A percentile compares a stretch with the other conserved stretches of the same genome.
These are phyloP conservation scores for Telmatherina bonti DNA, from an alignment of 2,797 vertebrate species.

Conservation along the genomic window DNA sequence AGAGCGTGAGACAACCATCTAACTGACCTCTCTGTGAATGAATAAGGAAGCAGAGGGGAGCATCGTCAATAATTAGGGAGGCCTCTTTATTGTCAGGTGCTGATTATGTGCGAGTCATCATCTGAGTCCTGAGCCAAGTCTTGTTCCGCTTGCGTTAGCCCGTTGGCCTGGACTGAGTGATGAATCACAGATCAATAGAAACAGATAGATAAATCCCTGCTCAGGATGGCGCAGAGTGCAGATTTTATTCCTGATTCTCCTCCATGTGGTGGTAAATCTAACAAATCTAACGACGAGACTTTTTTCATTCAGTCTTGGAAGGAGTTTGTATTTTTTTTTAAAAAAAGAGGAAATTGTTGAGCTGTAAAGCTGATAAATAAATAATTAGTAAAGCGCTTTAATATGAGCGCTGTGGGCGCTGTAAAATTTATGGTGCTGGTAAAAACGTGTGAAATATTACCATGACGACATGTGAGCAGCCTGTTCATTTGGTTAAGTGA, in stretches of 20 bases:
- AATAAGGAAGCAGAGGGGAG: slow-evolving; percentile 39
- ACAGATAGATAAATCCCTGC: slow-evolving; percentile 50
- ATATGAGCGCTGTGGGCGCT: slow-evolving; percentile 29
- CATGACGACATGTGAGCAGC: slow-evolving; percentile 54
- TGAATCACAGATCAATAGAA: slow-evolving; percentile 70
- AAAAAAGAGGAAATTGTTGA: slow-evolving; percentile 45
- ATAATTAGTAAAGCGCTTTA: slow-evolving; percentile 64
- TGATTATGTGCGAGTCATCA: slow-evolving; percentile 69
- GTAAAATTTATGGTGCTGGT: slow-evolving; percentile 72
- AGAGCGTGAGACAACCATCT: slow-evolving; percentile 28
- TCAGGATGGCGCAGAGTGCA: slow-evolving; percentile 19
- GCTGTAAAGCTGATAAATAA: slow-evolving; percentile 71
- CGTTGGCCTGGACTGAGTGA: slow-evolving; percentile 51
- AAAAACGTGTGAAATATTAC: slow-evolving; percentile 77
- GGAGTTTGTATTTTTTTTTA: slow-evolving; percentile 1
- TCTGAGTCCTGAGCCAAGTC: slow-evolving; percentile 52
- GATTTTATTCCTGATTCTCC: slow-evolving; percentile 47
- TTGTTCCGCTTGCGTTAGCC: slow-evolving; percentile 55
- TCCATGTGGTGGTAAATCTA: slow-evolving; percentile 50
- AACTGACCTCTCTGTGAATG: slow-evolving; percentile 55
- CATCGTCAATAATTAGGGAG: slow-evolving; percentile 63
- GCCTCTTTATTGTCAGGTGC: slow-evolving; percentile 64
- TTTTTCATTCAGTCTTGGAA: slow-evolving; percentile 40
- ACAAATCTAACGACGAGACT: slow-evolving; percentile 15
- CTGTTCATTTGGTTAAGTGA: slow-evolving; percentile 81